Base-by-base conservation (phyloP, 2,113 vertebrate species). In the Shinisaurus crocodilurus region DNA sequence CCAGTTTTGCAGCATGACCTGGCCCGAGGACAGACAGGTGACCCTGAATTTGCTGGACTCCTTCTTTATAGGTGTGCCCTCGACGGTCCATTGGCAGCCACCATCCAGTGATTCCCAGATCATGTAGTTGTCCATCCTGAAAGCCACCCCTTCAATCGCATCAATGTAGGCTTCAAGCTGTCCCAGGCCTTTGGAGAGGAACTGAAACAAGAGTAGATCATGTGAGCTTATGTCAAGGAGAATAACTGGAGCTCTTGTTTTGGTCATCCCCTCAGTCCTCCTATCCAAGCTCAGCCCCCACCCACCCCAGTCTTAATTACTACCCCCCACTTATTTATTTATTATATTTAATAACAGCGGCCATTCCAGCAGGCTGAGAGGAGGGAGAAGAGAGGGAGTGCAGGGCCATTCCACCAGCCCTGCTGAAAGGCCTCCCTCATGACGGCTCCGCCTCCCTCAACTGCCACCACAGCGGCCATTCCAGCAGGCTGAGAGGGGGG, bases 141-240 rank as follows among this genome's bases (percentile, higher is more conserved):
- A 86, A 37, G 84, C 84, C 18, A 86, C 84, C 5, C 84, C 84
- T 72, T 86, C 84, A 5, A 37, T 15, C 18, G 45, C 69, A 37
- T 70, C 34, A 5, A 37, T 54, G 18, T 50, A 85, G 84, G 84
- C 67, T 85, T 85, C 84, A n/a, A 85, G 84, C 34, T 85, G 84
- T 45, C 84, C 84, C 67, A 85, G 84, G 84, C 84, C 84, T 50
- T 72, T 50, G 32, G 29, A 12, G 69, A 85, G 7, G 20, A 65
- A 37, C 37, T 65, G 54, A 63, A 54, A 63, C 1, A 23, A 5
- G 37, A 65, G 6, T 43, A 65, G 29, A n/a, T n/a, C n/a, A 74
- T 34, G 60, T 6, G 23, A 82, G 23, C 6, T 6, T 29, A 81
- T 81, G 16, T 54, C 29, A 80, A 48, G 40, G 48, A 2, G 15